Evolutionary conservation across 2,113 vertebrate species (phyloP).

Genomic region (Tupaia tana): DNA sequence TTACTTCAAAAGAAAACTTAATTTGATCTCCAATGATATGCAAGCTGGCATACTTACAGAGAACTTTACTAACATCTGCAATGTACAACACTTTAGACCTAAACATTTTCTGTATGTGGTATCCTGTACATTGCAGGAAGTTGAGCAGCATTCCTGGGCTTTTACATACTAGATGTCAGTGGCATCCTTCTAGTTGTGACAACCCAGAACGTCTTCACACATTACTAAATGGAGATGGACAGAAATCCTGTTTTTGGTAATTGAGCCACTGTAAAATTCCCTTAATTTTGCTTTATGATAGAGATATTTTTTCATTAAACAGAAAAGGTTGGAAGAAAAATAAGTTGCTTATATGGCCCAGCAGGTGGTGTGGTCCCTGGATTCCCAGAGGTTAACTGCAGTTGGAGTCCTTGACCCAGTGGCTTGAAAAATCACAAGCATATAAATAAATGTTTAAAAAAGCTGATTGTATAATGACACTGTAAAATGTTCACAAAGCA

Average conservation of each 20-base stretch:
- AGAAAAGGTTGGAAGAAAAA: background rate
- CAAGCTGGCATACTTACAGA: background rate
- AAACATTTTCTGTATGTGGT: background rate
- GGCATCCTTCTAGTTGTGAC: background rate
- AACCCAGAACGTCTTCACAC: background rate
- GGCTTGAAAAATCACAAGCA: too few species aligned
- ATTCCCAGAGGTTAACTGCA: too few species aligned
- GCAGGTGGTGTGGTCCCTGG: too few species aligned
- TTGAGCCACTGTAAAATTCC: background rate
- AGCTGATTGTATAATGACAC: background rate
- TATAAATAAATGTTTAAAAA: too few species aligned
- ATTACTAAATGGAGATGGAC: background rate
- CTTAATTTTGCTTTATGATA: background rate
- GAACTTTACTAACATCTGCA: background rate
- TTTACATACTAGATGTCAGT: background rate
- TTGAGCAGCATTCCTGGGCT: background rate
- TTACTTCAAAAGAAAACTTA: too few species aligned
- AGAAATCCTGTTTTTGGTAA: too few species aligned
- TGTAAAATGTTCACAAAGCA: constrained; percentile 21
- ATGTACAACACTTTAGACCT: background rate
- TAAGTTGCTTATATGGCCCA: background rate
- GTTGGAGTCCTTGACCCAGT: too few species aligned
- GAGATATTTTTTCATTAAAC: background rate
- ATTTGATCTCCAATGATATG: background rate
- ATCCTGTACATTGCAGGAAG: background rate